These are phyloP conservation scores for Nasonia oneida DNA, from an alignment of 2,888 invertebrate genomes.

Conservation along the genomic window DNA sequence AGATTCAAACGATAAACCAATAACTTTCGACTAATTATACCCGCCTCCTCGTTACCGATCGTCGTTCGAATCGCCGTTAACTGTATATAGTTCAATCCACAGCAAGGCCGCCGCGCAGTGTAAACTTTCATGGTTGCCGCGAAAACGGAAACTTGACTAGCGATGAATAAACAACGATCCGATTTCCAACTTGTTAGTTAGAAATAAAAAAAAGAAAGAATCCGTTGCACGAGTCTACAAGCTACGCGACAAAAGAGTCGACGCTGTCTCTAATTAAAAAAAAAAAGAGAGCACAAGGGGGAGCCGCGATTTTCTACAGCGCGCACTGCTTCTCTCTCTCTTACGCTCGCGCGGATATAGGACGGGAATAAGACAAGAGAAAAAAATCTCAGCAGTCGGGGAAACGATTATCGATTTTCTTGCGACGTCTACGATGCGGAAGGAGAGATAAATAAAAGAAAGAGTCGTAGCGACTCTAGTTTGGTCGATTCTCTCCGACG, in stretches of 20 bases:
- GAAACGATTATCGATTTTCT: conserved; percentile 60
- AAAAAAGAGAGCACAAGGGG: conserved; percentile 23
- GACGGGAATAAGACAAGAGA: neutral
- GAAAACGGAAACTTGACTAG: neutral
- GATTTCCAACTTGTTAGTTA: too few species aligned
- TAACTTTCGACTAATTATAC: neutral
- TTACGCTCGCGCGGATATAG: neutral
- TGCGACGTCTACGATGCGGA: conserved; percentile 20
- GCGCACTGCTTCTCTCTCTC: conserved; percentile 7
- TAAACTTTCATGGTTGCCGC: neutral
- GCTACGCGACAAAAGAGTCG: neutral
- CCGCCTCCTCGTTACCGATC: too few species aligned
- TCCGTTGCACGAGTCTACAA: neutral
- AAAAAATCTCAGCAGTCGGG: conserved; percentile 54
- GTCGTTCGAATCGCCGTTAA: neutral
- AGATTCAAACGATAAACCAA: neutral
- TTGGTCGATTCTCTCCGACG: conserved; percentile 56
- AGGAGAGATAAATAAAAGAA: conserved; percentile 17
- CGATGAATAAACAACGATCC: too few species aligned
- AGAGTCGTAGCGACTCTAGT: conserved; percentile 22
- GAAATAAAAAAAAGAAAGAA: neutral
- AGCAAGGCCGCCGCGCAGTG: neutral
- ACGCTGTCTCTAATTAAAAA: conserved; percentile 34
- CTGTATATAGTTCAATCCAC: neutral
- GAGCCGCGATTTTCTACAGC: conserved; percentile 41